Base-by-base conservation (phyloP, 2,888 invertebrate species). In the Mactromeris polynyma region DNA sequence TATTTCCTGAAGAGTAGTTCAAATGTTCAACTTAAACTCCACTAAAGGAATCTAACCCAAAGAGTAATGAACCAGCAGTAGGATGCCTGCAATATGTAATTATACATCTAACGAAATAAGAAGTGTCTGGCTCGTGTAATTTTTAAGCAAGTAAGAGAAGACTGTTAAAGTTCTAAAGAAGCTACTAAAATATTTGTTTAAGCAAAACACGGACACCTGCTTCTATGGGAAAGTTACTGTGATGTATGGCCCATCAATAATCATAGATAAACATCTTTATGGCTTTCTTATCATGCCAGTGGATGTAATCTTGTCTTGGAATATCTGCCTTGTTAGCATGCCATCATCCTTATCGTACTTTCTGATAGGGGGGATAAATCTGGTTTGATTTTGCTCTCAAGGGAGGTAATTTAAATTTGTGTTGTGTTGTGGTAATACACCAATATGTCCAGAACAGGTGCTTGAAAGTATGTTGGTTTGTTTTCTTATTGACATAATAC, bases 201-300 rank as follows among this genome's bases (percentile, higher is more conserved):
- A 33, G 73, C 36, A 73, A 73, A 33, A 69, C n/a, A 36, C 9
- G 36, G 73, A 73, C 73, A 73, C 73, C 73, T 73, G 73, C 73
- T 73, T 33, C 73, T 17, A 17, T 73, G 36, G 26, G 73, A 33
- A 73, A 26, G 36, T 73, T 36, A 33, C 79, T 38, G 78, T 84
- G 84, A 84, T 84, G 38, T 84, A 84, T 84, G 78, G 84, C 51
- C 84, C 84, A 84, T 84, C 84, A 77, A 84, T 79, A 46, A 42
- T 51, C 84, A 77, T 77, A 84, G 84, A 84, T 84, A 36, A 51
- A 77, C 77, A 84, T 84, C 84, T 84, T 84, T 84, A 84, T 84
- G 36, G 3, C 21, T 26, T 46, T 38, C 84, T 84, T 84, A 84
- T 84, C 84, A 84, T 84, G 84, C 54, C 84, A 84, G 54, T n/a